Percentiles rank a stretch among this genome's conserved stretches.
These are phyloP conservation scores for Cotesia vestalis DNA, from an alignment of 1,140 invertebrate species.

Conservation along the genomic window DNA sequence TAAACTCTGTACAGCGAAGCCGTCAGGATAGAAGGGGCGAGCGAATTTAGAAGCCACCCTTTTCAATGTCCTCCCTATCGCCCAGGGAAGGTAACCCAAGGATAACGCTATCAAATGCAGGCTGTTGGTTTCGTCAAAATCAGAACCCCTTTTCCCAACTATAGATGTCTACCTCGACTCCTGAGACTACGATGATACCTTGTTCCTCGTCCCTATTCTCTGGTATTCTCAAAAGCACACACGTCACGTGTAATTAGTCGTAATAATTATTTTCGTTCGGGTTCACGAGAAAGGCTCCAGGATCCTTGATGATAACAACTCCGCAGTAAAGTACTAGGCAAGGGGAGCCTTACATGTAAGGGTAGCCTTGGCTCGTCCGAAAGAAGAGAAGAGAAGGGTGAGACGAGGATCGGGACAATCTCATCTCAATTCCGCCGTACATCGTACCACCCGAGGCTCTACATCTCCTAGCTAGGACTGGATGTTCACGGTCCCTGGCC, in stretches of 20 bases:
- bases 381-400: constrained; percentile 33
- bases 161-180: not conserved
- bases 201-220: not conserved
- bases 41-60: constrained; percentile 27
- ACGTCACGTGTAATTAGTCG: constrained; percentile 39
- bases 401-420: constrained; percentile 60
- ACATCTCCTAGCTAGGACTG: constrained; percentile 51
- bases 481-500: constrained; percentile 40
- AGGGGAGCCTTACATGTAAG: not conserved
- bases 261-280: constrained; percentile 41
- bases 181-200: constrained; percentile 20
- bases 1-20: constrained; percentile 46
- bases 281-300: constrained; percentile 37
- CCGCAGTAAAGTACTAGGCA: not conserved
- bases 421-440: constrained; percentile 66
- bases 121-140: constrained; percentile 50
- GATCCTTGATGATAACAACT: constrained; percentile 35
- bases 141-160: constrained; percentile 4
- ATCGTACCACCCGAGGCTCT: constrained; percentile 62
- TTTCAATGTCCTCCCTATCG: constrained; percentile 48
- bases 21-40: not conserved
- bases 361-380: constrained; percentile 5
- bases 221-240: constrained; percentile 4
- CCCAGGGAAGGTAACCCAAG: constrained; percentile 47
- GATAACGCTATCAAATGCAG: constrained; percentile 64